These are phyloP conservation scores for Percopsis transmontana DNA, from an alignment of 2,113 vertebrate genomes.

Conservation along the genomic window DNA sequence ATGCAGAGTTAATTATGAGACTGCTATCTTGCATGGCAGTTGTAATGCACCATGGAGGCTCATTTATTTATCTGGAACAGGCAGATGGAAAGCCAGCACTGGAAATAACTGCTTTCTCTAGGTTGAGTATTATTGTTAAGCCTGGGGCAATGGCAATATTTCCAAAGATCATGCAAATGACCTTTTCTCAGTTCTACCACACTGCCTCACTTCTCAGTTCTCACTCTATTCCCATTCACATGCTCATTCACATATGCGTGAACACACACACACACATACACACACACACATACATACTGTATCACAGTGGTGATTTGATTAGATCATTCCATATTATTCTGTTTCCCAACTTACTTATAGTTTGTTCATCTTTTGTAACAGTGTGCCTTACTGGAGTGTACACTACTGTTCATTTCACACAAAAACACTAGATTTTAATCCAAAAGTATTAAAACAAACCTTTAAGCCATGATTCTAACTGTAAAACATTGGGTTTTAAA, in stretches of 20 bases:
- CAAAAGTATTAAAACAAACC: too few species aligned
- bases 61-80: conserved; percentile 57
- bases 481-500: too few species aligned
- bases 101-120: conserved; percentile 31
- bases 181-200: conserved; percentile 26
- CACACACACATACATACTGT: conserved; percentile 6
- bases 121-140: conserved; percentile 33
- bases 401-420: not conserved
- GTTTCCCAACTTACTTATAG: conserved; percentile 9
- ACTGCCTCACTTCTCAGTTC: conserved; percentile 20
- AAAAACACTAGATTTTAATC: not conserved
- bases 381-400: not conserved
- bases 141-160: conserved; percentile 49
- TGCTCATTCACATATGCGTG: not conserved
- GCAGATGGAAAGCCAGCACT: conserved; percentile 23
- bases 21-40: conserved; percentile 21
- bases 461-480: too few species aligned
- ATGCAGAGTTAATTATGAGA: conserved; percentile 49
- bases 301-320: not conserved
- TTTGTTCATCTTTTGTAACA: not conserved
- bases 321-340: conserved; percentile 10
- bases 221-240: not conserved
- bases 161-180: conserved; percentile 59
- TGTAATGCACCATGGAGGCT: conserved; percentile 39
- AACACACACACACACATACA: not conserved